Conservation (phyloP, 2,113 vertebrate genomes). For the Apus apus region DNA sequence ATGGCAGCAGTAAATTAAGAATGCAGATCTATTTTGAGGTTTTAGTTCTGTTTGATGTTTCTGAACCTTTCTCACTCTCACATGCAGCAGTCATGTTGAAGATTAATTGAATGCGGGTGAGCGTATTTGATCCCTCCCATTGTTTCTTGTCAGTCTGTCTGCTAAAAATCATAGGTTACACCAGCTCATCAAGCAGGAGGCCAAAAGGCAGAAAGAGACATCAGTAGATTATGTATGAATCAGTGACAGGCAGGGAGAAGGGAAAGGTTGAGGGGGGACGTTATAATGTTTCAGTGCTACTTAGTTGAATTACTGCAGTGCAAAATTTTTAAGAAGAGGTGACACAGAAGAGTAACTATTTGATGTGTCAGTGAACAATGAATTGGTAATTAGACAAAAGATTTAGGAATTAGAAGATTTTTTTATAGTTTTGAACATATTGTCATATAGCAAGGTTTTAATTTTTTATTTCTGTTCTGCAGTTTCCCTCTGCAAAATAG, state of each 20-base stretch:
- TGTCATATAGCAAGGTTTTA: not conserved
- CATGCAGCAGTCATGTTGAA: not conserved
- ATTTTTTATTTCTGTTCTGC: not conserved
- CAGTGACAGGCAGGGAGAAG: not conserved
- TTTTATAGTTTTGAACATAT: not conserved
- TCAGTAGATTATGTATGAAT: not conserved
- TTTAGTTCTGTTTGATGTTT: not conserved
- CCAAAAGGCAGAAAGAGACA: not conserved
- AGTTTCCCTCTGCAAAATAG: not conserved
- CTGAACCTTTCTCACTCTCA: not conserved
- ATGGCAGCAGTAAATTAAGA: not conserved
- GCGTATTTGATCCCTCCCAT: not conserved
- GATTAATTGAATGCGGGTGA: not conserved
- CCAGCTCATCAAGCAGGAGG: not conserved
- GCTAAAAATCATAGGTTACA: conserved; percentile 6
- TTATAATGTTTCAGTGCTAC: not conserved
- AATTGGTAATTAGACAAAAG: conserved; percentile 13
- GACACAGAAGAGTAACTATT: not conserved
- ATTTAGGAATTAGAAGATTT: not conserved
- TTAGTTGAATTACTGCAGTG: conserved; percentile 20
- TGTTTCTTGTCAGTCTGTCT: not conserved
- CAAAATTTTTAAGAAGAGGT: not conserved
- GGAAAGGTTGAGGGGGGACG: not conserved
- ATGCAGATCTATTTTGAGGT: not conserved
- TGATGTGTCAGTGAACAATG: not conserved